A percentile compares a stretch with the other conserved stretches of the same genome.
Evolutionary conservation across 2,113 vertebrate genomes (phyloP).

Genomic region (Alouatta palliata): DNA sequence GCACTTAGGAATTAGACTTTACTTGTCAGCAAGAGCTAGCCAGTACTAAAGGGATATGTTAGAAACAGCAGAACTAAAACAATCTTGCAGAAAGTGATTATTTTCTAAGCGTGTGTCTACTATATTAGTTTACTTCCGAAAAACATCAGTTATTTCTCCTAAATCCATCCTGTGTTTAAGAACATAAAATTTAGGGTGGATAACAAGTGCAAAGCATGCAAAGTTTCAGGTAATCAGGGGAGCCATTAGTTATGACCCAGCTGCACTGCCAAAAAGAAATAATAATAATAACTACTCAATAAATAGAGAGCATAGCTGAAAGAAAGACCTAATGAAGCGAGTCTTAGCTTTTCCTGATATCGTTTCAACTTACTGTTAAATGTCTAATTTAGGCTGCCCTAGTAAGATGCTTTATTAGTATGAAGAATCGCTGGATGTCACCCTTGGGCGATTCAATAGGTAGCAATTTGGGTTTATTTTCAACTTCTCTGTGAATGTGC

Average conservation of each 20-base stretch:
- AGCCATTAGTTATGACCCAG: not conserved
- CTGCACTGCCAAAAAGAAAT: not conserved
- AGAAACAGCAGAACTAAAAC: not conserved
- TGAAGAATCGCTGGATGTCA: not conserved
- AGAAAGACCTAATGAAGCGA: not conserved
- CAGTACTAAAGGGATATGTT: not conserved
- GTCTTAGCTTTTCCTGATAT: not conserved
- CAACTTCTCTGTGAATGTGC: not conserved
- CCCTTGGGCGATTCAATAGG: not conserved
- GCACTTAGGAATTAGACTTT: not conserved
- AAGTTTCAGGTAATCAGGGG: not conserved
- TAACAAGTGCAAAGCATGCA: not conserved
- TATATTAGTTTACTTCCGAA: not conserved
- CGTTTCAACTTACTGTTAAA: not conserved
- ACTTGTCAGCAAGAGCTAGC: not conserved
- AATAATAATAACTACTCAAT: not conserved
- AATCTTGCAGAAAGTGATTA: not conserved
- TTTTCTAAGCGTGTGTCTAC: not conserved
- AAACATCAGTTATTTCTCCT: not conserved
- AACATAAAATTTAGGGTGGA: not conserved
- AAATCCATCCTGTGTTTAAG: not conserved
- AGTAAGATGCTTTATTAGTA: not conserved
- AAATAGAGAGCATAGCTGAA: not conserved
- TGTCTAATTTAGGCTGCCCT: not conserved
- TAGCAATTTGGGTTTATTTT: slow-evolving; percentile 27